A percentile compares a stretch with the other conserved stretches of the same genome.
Evolutionary conservation across 2,888 invertebrate genomes (phyloP).

Genomic region (Hybos culiciformis): DNA sequence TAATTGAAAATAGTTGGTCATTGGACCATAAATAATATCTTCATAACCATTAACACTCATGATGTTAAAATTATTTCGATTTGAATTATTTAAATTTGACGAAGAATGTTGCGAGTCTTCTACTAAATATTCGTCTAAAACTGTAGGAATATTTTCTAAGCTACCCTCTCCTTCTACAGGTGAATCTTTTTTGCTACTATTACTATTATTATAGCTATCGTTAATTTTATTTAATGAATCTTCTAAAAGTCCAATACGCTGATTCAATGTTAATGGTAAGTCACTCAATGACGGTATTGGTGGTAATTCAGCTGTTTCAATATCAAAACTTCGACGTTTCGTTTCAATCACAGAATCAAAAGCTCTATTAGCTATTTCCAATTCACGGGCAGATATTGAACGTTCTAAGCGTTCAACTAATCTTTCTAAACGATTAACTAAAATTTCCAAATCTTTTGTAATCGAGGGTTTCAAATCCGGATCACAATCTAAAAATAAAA

Average conservation of each 20-base stretch:
- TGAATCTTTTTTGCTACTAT: constrained; percentile 8
- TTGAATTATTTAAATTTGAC: constrained; percentile 8
- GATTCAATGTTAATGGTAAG: constrained; percentile 5
- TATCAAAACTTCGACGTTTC: constrained; percentile 23
- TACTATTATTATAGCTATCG: constrained; percentile 21
- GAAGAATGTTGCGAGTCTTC: too few relatives aligned
- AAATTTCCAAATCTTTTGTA: constrained; percentile 48
- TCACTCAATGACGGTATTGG: constrained; percentile 16
- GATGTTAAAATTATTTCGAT: constrained; percentile 16
- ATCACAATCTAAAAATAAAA: constrained; percentile 36
- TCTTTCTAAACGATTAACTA: constrained; percentile 60
- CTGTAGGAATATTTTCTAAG: constrained; percentile 25
- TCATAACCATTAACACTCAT: constrained; percentile 69
- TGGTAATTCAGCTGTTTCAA: constrained; percentile 22
- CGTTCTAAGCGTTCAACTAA: constrained; percentile 59
- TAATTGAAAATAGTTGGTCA: constrained; percentile 57
- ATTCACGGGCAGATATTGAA: constrained; percentile 29
- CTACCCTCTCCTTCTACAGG: constrained; percentile 15
- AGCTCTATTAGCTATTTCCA: constrained; percentile 26
- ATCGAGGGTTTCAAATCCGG: constrained; percentile 38
- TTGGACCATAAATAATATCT: constrained; percentile 59
- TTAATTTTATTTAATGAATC: constrained; percentile 22
- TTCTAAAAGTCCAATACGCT: constrained; percentile 24
- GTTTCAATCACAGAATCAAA: constrained; percentile 23
- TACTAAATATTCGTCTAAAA: constrained; percentile 22